Conservation (phyloP, 2,888 invertebrate genomes). For the Diadegma fenestrale region DNA sequence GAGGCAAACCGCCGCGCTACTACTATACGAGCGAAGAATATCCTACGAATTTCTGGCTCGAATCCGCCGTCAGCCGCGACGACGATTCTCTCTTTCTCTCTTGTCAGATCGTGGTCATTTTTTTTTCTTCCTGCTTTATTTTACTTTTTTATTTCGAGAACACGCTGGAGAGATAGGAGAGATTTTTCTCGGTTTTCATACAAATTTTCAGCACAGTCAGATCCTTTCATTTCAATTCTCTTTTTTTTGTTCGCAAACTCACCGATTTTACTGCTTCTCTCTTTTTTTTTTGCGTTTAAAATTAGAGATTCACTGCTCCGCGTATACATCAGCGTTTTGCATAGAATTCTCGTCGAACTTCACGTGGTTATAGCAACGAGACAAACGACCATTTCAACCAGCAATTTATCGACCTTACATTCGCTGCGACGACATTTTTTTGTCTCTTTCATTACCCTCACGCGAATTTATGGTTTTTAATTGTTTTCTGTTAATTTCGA, state of each 20-base stretch:
- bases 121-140: slow-evolving; percentile 10
- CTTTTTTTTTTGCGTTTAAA: neutral
- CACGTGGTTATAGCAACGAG: slow-evolving; percentile 9
- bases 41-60: slow-evolving; percentile 54
- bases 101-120: slow-evolving; percentile 52
- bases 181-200: slow-evolving; percentile 52
- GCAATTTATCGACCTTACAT: slow-evolving; percentile 40
- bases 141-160: slow-evolving; percentile 1
- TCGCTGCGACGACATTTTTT: neutral
- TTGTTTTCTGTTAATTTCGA: slow-evolving; percentile 9
- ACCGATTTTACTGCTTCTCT: neutral
- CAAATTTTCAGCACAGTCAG: slow-evolving; percentile 36
- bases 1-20: slow-evolving; percentile 29
- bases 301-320: slow-evolving; percentile 4
- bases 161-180: slow-evolving; percentile 14
- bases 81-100: slow-evolving; percentile 43
- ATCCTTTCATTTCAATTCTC: slow-evolving; percentile 49
- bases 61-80: slow-evolving; percentile 16
- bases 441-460: slow-evolving; percentile 16
- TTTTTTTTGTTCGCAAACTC: slow-evolving; percentile 17
- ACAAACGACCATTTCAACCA: slow-evolving; percentile 13
- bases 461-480: slow-evolving; percentile 30
- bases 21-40: slow-evolving; percentile 42
- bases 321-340: slow-evolving; percentile 13
- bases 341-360: slow-evolving; percentile 27